Conservation (phyloP, 2,888 invertebrate species). For the Drosophila prolongata region DNA sequence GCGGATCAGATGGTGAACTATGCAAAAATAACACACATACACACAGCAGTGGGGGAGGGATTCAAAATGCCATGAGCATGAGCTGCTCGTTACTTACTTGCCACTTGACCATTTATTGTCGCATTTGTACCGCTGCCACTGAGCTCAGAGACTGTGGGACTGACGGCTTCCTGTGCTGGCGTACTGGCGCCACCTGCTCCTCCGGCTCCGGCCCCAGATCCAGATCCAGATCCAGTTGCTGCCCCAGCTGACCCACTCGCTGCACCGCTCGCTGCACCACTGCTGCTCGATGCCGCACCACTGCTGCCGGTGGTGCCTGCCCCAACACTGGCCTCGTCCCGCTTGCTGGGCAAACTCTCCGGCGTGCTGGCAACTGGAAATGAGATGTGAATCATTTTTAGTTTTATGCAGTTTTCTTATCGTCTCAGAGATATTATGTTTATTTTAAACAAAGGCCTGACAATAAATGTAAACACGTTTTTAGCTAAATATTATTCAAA, state of each 20-base stretch:
- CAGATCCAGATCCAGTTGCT: conserved; percentile 26
- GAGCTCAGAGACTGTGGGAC: conserved; percentile 60
- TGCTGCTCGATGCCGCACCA: conserved; percentile 32
- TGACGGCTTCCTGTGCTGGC: conserved; percentile 58
- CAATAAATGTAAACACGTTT: no score
- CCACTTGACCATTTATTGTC: conserved; percentile 85
- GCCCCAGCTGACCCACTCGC: conserved; percentile 37
- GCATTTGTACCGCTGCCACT: conserved; percentile 59
- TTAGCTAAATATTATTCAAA: no score
- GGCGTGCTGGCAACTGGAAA: conserved; percentile 94
- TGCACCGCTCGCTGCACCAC: conserved; percentile 38
- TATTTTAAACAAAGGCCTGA: no score
- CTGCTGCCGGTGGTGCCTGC: conserved; percentile 42
- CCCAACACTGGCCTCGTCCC: conserved; percentile 85
- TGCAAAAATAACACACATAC: conserved; percentile 25
- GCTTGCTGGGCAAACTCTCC: conserved; percentile 86
- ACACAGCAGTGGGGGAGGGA: conserved; percentile 1
- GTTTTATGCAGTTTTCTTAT: no score
- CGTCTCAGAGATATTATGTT: no score
- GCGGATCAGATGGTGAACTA: conserved; percentile 36
- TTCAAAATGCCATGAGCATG: background rate
- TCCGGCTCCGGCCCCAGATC: conserved; percentile 31
- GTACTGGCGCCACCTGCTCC: conserved; percentile 36
- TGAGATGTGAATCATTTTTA: conserved; percentile 34
- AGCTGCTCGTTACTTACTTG: conserved; percentile 83